A percentile compares a stretch with the other conserved stretches of the same genome.
Conservation (phyloP, 2,113 vertebrate genomes). For the Cyphomyrus discorhynchus region DNA sequence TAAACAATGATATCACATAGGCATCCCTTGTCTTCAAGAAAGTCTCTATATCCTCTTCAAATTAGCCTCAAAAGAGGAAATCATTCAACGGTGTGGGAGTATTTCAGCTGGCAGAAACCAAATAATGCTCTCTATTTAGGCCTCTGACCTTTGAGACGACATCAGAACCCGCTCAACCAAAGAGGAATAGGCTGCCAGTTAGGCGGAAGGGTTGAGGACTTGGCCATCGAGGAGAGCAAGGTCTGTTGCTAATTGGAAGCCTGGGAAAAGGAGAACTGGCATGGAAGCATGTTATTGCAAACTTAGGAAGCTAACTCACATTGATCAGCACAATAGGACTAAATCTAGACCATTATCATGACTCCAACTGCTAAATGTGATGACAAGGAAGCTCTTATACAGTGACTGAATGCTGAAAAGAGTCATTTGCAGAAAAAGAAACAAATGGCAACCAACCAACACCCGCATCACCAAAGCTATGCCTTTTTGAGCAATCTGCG, state of each 20-base stretch:
- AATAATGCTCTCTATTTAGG: slow-evolving; percentile 36
- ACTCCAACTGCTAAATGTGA: neutral
- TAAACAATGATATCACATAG: slow-evolving; percentile 19
- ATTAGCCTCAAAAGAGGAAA: slow-evolving; percentile 36
- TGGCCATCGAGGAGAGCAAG: slow-evolving; percentile 44
- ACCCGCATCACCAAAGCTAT: neutral
- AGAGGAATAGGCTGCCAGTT: slow-evolving; percentile 51
- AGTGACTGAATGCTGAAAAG: neutral
- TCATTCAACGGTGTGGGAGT: slow-evolving; percentile 25
- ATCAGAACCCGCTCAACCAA: slow-evolving; percentile 41
- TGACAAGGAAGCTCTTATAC: neutral
- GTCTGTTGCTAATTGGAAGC: slow-evolving; percentile 47
- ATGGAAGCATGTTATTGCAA: slow-evolving; percentile 41
- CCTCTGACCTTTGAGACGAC: slow-evolving; percentile 37
- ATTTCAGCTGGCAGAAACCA: slow-evolving; percentile 7
- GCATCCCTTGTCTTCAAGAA: slow-evolving; percentile 37
- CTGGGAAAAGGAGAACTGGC: slow-evolving; percentile 39
- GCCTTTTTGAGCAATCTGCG: neutral
- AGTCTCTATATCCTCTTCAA: slow-evolving; percentile 39
- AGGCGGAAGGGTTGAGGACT: slow-evolving; percentile 51
- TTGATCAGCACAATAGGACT: slow-evolving; percentile 15
- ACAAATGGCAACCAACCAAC: too few relatives aligned
- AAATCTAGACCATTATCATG: neutral
- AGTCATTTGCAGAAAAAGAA: neutral
- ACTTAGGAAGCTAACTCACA: slow-evolving; percentile 32